Evolutionary conservation across 30 jellyfish, hydroid and myxozoan genomes (phyloP).

Genomic region (Thelohanellus kitauei): DNA sequence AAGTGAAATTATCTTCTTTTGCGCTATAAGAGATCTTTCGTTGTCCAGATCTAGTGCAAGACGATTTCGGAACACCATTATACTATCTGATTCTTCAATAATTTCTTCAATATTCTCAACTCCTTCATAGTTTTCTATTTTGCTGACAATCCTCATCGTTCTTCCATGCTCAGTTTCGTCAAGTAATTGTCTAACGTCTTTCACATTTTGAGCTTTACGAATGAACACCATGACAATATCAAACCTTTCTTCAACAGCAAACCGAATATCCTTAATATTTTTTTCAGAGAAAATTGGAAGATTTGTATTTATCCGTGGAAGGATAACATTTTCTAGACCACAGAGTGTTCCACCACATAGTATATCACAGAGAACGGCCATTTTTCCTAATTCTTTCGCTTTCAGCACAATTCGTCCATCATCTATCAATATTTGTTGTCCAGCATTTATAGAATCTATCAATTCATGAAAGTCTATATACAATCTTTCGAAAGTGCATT

Average conservation of each 20-base stretch:
- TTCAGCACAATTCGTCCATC: constrained; percentile 36
- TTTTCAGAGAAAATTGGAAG: constrained; percentile 82
- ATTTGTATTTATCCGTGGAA: constrained; percentile 57
- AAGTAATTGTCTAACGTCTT: constrained; percentile 28
- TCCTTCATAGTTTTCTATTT: constrained; percentile 84
- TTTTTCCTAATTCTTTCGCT: constrained; percentile 22
- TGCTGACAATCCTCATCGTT: constrained; percentile 28
- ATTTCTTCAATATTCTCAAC: constrained; percentile 44
- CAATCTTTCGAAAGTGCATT: constrained; percentile 19
- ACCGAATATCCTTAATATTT: constrained; percentile 28
- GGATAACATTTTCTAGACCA: constrained; percentile 51
- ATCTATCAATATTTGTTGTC: constrained; percentile 43
- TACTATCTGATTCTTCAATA: constrained; percentile 48
- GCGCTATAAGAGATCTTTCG: constrained; percentile 66
- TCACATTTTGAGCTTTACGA: constrained; percentile 45
- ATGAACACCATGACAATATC: constrained; percentile 87
- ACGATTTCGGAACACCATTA: constrained; percentile 94
- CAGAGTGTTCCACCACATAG: constrained; percentile 41
- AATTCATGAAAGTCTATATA: constrained; percentile 38
- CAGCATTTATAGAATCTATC: constrained; percentile 9
- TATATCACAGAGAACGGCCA: constrained; percentile 24
- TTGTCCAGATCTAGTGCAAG: constrained; percentile 91
- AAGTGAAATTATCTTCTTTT: constrained; percentile 52
- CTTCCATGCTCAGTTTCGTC: constrained; percentile 34
- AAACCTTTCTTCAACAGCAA: constrained; percentile 48